These are phyloP conservation scores for Marcusenius ussheri DNA, from an alignment of 2,113 vertebrate species.

Conservation along the genomic window DNA sequence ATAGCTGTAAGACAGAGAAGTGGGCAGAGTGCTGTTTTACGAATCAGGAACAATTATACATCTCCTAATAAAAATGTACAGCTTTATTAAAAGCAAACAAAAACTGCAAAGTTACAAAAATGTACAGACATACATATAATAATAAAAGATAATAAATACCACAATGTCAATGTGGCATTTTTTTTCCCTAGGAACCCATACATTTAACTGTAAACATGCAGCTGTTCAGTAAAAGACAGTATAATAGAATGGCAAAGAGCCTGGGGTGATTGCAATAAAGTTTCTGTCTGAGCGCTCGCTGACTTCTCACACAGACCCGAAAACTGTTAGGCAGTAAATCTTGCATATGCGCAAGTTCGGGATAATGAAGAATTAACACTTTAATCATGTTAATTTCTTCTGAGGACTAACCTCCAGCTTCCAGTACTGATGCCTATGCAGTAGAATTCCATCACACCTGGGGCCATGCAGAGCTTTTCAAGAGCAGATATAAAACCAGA, in stretches of 20 bases:
- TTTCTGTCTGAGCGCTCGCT: neutral
- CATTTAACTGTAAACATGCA: neutral
- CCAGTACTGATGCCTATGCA: neutral
- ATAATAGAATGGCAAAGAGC: neutral
- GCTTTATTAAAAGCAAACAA: neutral
- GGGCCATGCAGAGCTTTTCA: neutral
- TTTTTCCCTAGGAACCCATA: neutral
- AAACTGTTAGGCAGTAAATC: neutral
- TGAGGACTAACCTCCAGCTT: neutral
- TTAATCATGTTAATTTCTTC: neutral
- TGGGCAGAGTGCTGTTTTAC: neutral
- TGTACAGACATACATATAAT: neutral
- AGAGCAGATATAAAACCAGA: neutral
- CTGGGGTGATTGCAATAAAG: neutral
- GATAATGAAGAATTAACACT: neutral
- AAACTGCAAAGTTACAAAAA: neutral
- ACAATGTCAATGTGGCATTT: neutral
- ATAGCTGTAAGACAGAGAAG: slow-evolving; percentile 70
- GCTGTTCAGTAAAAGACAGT: neutral
- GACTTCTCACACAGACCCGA: neutral
- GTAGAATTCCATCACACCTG: neutral
- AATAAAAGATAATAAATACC: neutral
- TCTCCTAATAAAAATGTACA: neutral
- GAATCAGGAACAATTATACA: neutral
- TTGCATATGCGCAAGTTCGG: neutral